These are phyloP conservation scores for Biston stratarius DNA, from an alignment of 2,888 invertebrate species.

Conservation along the genomic window DNA sequence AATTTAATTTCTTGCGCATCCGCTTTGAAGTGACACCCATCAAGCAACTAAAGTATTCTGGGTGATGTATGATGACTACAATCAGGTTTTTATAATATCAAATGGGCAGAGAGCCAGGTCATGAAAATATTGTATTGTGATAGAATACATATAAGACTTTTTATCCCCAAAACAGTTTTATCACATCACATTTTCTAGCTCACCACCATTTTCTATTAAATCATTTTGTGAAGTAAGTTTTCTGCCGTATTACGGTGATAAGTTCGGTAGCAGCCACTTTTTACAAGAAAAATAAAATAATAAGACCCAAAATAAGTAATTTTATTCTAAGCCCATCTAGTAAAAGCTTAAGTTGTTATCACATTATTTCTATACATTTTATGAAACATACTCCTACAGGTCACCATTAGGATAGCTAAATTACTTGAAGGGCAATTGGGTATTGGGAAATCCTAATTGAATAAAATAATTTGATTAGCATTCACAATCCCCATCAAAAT, in stretches of 20 bases:
- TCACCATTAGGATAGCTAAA: constrained; percentile 37
- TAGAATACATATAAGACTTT: not conserved
- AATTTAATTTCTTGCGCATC: constrained; percentile 1
- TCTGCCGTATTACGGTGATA: no score
- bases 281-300: no score
- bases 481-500: constrained; percentile 49
- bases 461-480: constrained; percentile 54
- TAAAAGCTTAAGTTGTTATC: not conserved
- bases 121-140: not conserved
- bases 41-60: not conserved
- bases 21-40: constrained; percentile 8
- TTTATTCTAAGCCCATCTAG: not conserved
- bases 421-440: constrained; percentile 44
- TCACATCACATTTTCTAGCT: no score
- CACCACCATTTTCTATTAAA: no score
- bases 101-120: constrained; percentile 2
- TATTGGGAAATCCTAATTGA: constrained; percentile 51
- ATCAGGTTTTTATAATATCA: constrained; percentile 1
- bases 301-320: not conserved
- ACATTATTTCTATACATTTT: constrained; percentile 8
- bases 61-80: constrained; percentile 5
- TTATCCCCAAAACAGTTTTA: not conserved
- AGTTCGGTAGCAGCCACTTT: no score
- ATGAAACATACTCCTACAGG: constrained; percentile 29
- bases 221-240: no score